Base-by-base conservation (phyloP, 2,113 vertebrate genomes). In the Maccullochella peelii region DNA sequence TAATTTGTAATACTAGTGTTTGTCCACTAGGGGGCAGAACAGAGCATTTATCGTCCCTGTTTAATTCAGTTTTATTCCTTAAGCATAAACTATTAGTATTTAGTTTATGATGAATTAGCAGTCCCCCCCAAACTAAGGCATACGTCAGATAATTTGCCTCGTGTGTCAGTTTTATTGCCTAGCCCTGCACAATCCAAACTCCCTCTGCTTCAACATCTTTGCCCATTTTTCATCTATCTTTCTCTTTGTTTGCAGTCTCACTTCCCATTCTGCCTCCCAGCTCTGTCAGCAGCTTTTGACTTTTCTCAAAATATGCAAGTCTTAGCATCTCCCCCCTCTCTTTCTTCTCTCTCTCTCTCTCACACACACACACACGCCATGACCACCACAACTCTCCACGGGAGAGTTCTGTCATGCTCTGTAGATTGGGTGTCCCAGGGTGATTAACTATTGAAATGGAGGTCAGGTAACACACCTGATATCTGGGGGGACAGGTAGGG, bases 381-480 rank as follows among this genome's bases (percentile, higher is more conserved):
- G 67, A 75, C 63, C 77, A 76, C 78, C 27, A 30, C 83, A 80
- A 42, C 66, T 79, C 85, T 88, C 85, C 86, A 85, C 1, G 71
- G 89, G 94, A 91, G 89, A 90, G 84, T 91, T 92, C 79, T 80
- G 85, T 92, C 88, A 79, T 73, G 61, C 75, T 92, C 87, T 84
- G 89, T 92, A 92, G 93, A 95, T 95, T 94, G 91, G 89, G 92
- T 94, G 90, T 94, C 94, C 90, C 90, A 90, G 85, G 89, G 71
- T 91, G 87, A 92, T 95, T 88, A 95, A 94, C 77, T 91, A 95
- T 95, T 95, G 84, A 95, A 95, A 91, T 57, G 38, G 63, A 73
- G 91, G 87, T 95, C 94, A 92, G 89, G 90, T 95, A 82, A 89
- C 93, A 82, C 88, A 94, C 90, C 82, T 93, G 95, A 94, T 94